A percentile compares a stretch with the other conserved stretches of the same genome.
Evolutionary conservation across 2,113 vertebrate species (phyloP).

Genomic region (Misgurnus anguillicaudatus): DNA sequence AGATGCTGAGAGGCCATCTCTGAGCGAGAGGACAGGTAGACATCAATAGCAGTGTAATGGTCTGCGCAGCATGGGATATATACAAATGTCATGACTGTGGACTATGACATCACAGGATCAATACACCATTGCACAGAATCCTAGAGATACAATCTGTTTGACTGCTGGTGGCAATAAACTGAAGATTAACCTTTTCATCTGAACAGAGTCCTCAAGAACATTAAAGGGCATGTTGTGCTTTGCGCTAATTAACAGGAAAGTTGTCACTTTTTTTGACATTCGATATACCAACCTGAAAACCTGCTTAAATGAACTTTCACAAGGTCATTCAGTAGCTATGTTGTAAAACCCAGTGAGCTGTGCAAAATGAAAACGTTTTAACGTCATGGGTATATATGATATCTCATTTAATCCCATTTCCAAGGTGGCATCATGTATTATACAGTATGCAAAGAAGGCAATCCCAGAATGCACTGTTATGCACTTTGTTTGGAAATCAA

Average conservation of each 20-base stretch:
- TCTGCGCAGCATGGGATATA: conserved; percentile 62
- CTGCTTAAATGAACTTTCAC: conserved; percentile 25
- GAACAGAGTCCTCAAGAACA: conserved; percentile 66
- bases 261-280: conserved; percentile 37
- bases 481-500: no score
- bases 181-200: conserved; percentile 77
- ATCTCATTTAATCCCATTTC: no score
- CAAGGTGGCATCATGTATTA: no score
- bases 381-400: not conserved
- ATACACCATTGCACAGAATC: conserved; percentile 72
- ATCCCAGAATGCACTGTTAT: no score
- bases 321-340: conserved; percentile 24
- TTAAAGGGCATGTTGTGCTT: conserved; percentile 72
- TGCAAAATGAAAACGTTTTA: not conserved
- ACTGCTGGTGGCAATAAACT: conserved; percentile 77
- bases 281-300: conserved; percentile 7
- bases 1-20: conserved; percentile 45
- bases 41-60: conserved; percentile 64
- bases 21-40: conserved; percentile 47
- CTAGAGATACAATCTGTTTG: conserved; percentile 75
- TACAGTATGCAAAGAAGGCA: no score
- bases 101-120: conserved; percentile 70
- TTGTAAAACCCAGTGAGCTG: not conserved
- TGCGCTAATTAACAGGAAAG: conserved; percentile 70
- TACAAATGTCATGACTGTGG: conserved; percentile 72